Base-by-base conservation (phyloP, 2,888 invertebrate genomes). In the Silvanus unidentatus region DNA sequence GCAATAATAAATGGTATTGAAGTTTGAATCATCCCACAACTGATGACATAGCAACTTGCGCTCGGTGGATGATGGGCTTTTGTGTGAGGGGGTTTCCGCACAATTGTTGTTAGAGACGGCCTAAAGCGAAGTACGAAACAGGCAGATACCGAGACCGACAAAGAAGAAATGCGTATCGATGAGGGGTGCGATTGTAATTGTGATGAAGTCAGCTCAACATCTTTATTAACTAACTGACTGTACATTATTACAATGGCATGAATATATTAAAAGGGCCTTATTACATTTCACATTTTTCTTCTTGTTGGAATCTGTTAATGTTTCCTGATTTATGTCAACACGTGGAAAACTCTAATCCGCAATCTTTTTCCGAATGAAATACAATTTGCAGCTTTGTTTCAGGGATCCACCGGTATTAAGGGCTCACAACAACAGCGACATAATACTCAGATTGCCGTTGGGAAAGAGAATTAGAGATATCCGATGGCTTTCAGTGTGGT, bases 401-500 rank as follows among this genome's bases (percentile, higher is more conserved):
- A 90, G 90, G 55, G 88, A 91, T 68, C 88, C 90, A 22, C 88
- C 86, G 43, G 81, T 85, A 41, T 72, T 92, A 63, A 76, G 78
- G 56, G 79, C 82, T 43, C 86, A 87, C 76, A 80, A 81, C 66
- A 83, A 84, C 71, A 77, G 86, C 28, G 87, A 92, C 75, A 80
- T 93, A 63, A 80, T 93, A 58, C 79, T 94, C 64, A 78, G 85
- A 60, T 77, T 94, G 66, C 93, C 93, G 43, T 81, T 81, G 58
- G 89, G 88, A 50, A 87, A 87, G 73, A 80, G 88, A 71, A 80
- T 94, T 68, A 77, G 84, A 61, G 92, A 94, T 73, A 87, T 93
- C 73, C 83, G 84, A 73, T 94, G 91, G 90, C 78, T 94, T 57
- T 88, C 91, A 53, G 89, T 95, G 38, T 94, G 93, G 93, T 92